phyloP scores from a whole-genome alignment of 2,888 invertebrate genomes.

The Lissocephala sabroskyi region DNA sequence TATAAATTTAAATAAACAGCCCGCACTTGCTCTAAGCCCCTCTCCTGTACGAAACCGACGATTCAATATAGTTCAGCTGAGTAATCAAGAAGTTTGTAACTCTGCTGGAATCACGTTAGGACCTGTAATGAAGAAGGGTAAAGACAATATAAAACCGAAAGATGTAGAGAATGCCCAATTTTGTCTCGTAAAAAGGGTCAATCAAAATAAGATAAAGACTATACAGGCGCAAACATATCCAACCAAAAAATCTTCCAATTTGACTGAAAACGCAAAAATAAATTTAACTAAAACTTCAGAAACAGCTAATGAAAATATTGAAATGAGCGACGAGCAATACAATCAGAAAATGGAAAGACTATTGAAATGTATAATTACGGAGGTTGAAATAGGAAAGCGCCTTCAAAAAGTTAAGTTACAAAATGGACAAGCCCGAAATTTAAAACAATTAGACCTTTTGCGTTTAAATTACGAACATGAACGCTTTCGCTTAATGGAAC shows the following conservation, averaged over 20 bases:
- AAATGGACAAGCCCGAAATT: neutral
- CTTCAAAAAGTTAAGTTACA: conserved; percentile 5
- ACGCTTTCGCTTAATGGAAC: conserved; percentile 13
- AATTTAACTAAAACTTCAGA: no score
- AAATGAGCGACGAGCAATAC: conserved; percentile 16
- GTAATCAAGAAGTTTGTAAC: conserved; percentile 4
- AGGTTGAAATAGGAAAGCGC: conserved; percentile 16
- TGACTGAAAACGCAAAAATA: no score
- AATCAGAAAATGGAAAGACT: conserved; percentile 14
- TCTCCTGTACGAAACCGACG: no score
- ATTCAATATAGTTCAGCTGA: conserved; percentile 7
- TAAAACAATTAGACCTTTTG: conserved; percentile 7
- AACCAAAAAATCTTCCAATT: no score
- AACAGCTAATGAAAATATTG: no score
- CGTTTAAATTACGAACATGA: conserved; percentile 9
- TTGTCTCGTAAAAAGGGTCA: conserved; percentile 4
- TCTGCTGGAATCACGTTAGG: conserved; percentile 1
- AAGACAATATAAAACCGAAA: conserved; percentile 1
- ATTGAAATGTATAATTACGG: conserved; percentile 18
- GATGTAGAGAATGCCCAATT: conserved; percentile 10
- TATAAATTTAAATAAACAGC: no score
- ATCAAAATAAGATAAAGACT: no score
- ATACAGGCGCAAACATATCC: no score
- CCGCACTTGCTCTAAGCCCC: no score
- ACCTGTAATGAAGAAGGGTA: conserved; percentile 2